A percentile compares a stretch with the other conserved stretches of the same genome.
These are phyloP conservation scores for Holothuria scabra DNA, from an alignment of 53 echinoderm and acorn worm genomes.

Conservation along the genomic window DNA sequence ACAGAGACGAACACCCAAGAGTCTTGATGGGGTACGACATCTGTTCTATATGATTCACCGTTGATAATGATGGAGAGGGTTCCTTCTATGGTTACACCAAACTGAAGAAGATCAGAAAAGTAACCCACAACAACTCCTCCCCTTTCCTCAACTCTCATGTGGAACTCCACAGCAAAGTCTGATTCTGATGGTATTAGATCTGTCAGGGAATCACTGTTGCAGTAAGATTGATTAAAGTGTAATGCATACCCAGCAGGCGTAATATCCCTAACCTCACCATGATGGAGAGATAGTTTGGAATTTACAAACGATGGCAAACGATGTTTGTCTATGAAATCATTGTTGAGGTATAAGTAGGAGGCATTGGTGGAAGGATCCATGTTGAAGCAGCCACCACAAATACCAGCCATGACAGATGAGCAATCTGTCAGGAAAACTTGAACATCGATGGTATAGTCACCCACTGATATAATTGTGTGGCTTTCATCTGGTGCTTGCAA, in stretches of 20 bases:
- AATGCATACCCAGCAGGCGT: constrained; percentile 68
- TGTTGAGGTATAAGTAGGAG: constrained; percentile 75
- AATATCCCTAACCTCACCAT: constrained; percentile 59
- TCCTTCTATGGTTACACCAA: constrained; percentile 70
- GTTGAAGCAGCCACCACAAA: constrained; percentile 66
- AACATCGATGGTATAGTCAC: constrained; percentile 60
- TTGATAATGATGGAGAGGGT: constrained; percentile 63
- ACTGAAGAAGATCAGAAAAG: constrained; percentile 42
- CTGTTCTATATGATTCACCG: constrained; percentile 60
- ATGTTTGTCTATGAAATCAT: constrained; percentile 70
- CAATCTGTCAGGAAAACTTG: constrained; percentile 1
- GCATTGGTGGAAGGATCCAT: constrained; percentile 58
- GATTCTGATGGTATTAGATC: constrained; percentile 44
- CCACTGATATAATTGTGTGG: constrained; percentile 53
- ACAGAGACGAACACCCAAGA: constrained; percentile 81
- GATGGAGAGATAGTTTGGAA: constrained; percentile 26
- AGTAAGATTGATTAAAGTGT: constrained; percentile 70
- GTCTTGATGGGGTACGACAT: constrained; percentile 55
- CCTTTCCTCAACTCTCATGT: constrained; percentile 39
- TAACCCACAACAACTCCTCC: constrained; percentile 52
- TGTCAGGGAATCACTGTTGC: constrained; percentile 68
- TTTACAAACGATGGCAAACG: constrained; percentile 43
- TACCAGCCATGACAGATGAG: constrained; percentile 61
- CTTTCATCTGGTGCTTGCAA: constrained; percentile 51
- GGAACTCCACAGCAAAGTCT: constrained; percentile 81